These are phyloP conservation scores for Drosophila quadrilineata DNA, from an alignment of 1,140 invertebrate species.

Conservation along the genomic window DNA sequence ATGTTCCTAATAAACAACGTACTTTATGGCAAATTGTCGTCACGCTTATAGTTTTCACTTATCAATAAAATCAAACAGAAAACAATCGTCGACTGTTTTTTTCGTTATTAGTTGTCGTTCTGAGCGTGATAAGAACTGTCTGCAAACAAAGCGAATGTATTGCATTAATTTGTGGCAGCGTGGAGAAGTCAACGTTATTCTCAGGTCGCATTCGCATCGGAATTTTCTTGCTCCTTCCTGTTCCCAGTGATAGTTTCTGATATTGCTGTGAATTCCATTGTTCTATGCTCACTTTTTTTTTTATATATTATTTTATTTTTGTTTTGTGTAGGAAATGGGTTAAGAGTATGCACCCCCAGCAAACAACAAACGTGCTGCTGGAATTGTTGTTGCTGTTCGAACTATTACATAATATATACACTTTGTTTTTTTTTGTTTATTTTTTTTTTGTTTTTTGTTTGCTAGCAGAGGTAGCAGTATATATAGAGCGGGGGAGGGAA, in stretches of 20 bases:
- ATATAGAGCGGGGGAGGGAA: not conserved
- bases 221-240: too few species aligned
- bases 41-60: constrained; percentile 11
- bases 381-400: constrained; percentile 7
- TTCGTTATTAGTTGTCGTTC: too few species aligned
- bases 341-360: constrained; percentile 59
- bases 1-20: too few species aligned
- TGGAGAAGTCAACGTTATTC: not conserved
- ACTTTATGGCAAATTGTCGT: constrained; percentile 13
- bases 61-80: constrained; percentile 14
- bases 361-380: not conserved
- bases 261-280: not conserved
- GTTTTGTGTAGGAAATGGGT: constrained; percentile 48
- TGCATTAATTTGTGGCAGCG: constrained; percentile 62
- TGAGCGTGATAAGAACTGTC: constrained; percentile 13
- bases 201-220: too few species aligned
- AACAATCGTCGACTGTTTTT: too few species aligned
- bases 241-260: too few species aligned
- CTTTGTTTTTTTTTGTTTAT: too few species aligned
- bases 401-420: constrained; percentile 54
- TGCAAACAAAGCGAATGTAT: constrained; percentile 62
- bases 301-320: constrained; percentile 19
- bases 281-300: not conserved
- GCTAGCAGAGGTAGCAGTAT: constrained; percentile 36
- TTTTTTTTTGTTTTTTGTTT: too few species aligned